phyloP scores from a whole-genome alignment of 2,888 invertebrate genomes.

The Leptura quadrifasciata region DNA sequence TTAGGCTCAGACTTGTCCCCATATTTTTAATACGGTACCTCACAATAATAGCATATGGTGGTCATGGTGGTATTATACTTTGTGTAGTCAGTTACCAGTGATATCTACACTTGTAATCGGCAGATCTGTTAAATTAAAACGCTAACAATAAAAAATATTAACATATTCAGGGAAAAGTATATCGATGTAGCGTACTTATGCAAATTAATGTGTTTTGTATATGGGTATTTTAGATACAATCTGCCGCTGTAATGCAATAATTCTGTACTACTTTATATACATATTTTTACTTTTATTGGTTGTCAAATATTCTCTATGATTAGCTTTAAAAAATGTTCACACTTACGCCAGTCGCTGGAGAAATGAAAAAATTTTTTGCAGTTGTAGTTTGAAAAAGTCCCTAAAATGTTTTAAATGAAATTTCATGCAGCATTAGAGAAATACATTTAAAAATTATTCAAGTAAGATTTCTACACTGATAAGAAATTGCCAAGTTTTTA shows the following conservation, averaged over 20 bases:
- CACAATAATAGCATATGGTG: slow-evolving; percentile 61
- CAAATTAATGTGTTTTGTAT: slow-evolving; percentile 16
- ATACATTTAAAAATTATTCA: too few relatives aligned
- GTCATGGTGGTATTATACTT: slow-evolving; percentile 64
- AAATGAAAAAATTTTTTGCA: too few relatives aligned
- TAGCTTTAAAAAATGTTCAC: too few relatives aligned
- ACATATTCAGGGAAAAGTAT: slow-evolving; percentile 41
- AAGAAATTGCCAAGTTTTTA: too few relatives aligned
- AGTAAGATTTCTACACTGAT: too few relatives aligned
- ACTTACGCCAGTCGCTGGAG: too few relatives aligned
- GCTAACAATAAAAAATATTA: slow-evolving; percentile 48
- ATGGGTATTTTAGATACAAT: slow-evolving; percentile 37
- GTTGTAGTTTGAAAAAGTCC: too few relatives aligned
- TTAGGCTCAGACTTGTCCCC: slow-evolving; percentile 34
- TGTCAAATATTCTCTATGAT: too few relatives aligned
- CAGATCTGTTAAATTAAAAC: slow-evolving; percentile 45
- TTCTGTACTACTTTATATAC: too few relatives aligned
- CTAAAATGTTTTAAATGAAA: too few relatives aligned
- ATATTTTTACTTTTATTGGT: too few relatives aligned
- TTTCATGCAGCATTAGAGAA: too few relatives aligned
- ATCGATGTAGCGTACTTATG: slow-evolving; percentile 16
- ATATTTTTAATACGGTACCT: slow-evolving; percentile 30
- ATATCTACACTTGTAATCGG: slow-evolving; percentile 51
- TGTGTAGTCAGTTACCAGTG: slow-evolving; percentile 47
- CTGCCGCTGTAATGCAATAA: not conserved